These are phyloP conservation scores for Dascillus cervinus DNA, from an alignment of 2,888 invertebrate genomes.

Conservation along the genomic window DNA sequence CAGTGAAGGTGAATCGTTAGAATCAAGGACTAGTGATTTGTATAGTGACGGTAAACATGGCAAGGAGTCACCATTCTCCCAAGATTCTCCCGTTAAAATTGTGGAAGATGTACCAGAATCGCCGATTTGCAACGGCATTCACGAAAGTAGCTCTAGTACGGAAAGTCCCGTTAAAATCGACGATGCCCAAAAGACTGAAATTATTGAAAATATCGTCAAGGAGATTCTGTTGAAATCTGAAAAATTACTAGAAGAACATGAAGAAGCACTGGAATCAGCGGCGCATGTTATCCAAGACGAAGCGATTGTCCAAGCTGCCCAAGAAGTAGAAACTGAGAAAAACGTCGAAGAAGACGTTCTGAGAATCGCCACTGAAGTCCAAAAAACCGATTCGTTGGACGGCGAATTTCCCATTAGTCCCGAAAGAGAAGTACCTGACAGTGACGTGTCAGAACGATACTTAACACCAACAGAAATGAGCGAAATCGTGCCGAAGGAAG, in stretches of 20 bases:
- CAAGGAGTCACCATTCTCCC: slow-evolving; percentile 52
- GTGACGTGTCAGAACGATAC: slow-evolving; percentile 62
- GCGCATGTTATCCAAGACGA: slow-evolving; percentile 46
- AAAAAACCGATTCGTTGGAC: slow-evolving; percentile 18
- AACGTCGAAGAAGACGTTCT: slow-evolving; percentile 17
- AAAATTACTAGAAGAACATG: slow-evolving; percentile 25
- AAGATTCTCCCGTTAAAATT: slow-evolving; percentile 39
- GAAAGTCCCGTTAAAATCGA: slow-evolving; percentile 33
- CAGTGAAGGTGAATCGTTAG: slow-evolving; percentile 47
- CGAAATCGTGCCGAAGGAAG: slow-evolving; percentile 35
- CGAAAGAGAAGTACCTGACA: slow-evolving; percentile 55
- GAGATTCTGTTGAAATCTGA: slow-evolving; percentile 26
- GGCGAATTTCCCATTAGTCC: slow-evolving; percentile 37
- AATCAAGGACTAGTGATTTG: slow-evolving; percentile 48
- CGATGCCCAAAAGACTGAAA: slow-evolving; percentile 34
- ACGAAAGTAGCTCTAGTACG: slow-evolving; percentile 37
- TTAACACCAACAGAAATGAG: slow-evolving; percentile 59
- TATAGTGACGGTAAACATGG: slow-evolving; percentile 56
- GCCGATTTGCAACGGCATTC: slow-evolving; percentile 41
- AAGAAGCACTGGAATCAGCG: slow-evolving; percentile 33
- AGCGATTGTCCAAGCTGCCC: slow-evolving; percentile 46
- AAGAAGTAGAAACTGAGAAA: slow-evolving; percentile 37
- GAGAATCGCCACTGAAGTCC: slow-evolving; percentile 9
- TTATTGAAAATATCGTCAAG: slow-evolving; percentile 31
- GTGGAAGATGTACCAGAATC: slow-evolving; percentile 29